phyloP scores from a whole-genome alignment of 2,888 invertebrate genomes.

The Ypsolopha sequella region DNA sequence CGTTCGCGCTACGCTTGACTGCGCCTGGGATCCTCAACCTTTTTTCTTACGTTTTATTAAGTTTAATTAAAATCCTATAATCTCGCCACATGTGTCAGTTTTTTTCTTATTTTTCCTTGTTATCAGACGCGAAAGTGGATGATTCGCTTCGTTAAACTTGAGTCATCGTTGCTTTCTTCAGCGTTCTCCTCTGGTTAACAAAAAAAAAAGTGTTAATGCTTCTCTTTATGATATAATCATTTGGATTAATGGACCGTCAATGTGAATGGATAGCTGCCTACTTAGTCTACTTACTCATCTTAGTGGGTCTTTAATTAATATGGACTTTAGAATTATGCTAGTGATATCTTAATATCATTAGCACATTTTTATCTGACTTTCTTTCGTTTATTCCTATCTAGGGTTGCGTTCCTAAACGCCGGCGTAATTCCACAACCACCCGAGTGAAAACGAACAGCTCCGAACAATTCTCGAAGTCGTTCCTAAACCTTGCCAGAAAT shows the following conservation, averaged over 20 bases:
- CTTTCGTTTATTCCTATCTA: too few species aligned
- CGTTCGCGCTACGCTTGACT: background rate
- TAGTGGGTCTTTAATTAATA: too few species aligned
- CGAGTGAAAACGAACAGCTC: too few species aligned
- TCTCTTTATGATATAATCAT: background rate
- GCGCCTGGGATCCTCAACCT: background rate
- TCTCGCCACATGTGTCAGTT: background rate
- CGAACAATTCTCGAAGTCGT: too few species aligned
- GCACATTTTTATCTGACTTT: too few species aligned
- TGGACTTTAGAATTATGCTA: too few species aligned
- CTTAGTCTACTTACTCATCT: too few species aligned
- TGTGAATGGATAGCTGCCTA: too few species aligned
- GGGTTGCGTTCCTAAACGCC: too few species aligned
- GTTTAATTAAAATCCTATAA: background rate
- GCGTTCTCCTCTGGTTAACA: constrained; percentile 2
- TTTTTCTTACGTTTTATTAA: background rate
- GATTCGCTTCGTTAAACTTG: background rate
- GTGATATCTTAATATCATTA: too few species aligned
- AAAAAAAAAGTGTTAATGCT: constrained; percentile 3
- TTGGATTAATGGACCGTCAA: background rate
- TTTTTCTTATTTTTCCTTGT: background rate
- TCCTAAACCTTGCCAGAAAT: too few species aligned
- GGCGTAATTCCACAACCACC: too few species aligned
- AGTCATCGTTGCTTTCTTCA: constrained; percentile 3
- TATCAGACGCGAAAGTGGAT: constrained; percentile 1